These are phyloP conservation scores for Philopedon plagiatum DNA, from an alignment of 2,888 invertebrate genomes.

Conservation along the genomic window DNA sequence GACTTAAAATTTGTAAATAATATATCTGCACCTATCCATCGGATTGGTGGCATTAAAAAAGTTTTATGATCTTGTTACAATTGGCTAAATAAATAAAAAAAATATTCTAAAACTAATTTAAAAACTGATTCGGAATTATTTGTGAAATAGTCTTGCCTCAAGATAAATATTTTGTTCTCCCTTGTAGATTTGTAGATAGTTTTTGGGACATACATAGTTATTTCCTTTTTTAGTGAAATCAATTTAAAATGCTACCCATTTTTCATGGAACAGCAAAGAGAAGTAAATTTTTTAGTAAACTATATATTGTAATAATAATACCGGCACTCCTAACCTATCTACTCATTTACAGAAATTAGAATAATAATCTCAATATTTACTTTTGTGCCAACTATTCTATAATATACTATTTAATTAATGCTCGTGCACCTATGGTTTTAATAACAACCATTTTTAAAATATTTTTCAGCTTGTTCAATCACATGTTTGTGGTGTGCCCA, in stretches of 20 bases:
- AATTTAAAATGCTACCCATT: background rate
- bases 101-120: background rate
- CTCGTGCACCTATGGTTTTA: conserved; percentile 26
- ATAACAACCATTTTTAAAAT: background rate
- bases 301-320: no score
- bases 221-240: background rate
- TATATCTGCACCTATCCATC: no score
- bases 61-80: background rate
- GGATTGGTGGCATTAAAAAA: conserved; percentile 6
- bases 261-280: no score
- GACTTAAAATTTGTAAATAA: background rate
- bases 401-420: conserved; percentile 30
- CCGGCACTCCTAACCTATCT: background rate
- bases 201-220: no score
- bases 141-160: conserved; percentile 22
- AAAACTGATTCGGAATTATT: background rate
- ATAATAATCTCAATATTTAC: conserved; percentile 3
- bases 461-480: conserved; percentile 10
- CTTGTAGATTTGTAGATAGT: background rate
- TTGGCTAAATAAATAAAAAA: background rate
- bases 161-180: conserved; percentile 6
- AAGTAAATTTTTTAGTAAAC: no score
- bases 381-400: conserved; percentile 48
- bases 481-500: no score
- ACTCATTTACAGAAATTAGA: background rate